These are phyloP conservation scores for Fragum whitleyi DNA, from an alignment of 2,888 invertebrate species.

Conservation along the genomic window DNA sequence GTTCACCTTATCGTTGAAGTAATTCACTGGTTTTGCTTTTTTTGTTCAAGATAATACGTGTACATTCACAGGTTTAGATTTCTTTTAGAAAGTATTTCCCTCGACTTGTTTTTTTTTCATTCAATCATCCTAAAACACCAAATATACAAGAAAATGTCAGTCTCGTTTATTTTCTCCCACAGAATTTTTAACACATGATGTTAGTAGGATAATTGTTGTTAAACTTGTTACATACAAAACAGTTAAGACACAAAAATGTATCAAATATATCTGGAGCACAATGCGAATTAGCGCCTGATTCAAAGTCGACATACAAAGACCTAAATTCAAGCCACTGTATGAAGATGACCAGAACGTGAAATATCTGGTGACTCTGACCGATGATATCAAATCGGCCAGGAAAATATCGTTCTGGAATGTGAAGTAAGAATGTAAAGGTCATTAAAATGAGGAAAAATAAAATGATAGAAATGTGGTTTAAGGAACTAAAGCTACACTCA, in stretches of 20 bases:
- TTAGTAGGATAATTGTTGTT: neutral
- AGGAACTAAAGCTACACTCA: neutral
- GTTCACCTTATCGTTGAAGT: too few relatives aligned
- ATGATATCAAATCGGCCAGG: slow-evolving; percentile 81
- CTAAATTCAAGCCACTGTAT: slow-evolving; percentile 56
- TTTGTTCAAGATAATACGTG: too few relatives aligned
- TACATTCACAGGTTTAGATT: too few relatives aligned
- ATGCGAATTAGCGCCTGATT: slow-evolving; percentile 45
- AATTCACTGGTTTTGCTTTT: too few relatives aligned
- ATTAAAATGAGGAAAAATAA: slow-evolving; percentile 77
- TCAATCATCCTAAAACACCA: too few relatives aligned
- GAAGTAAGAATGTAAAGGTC: slow-evolving; percentile 81
- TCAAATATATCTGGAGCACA: slow-evolving; percentile 42
- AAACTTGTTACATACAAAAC: neutral
- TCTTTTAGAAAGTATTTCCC: too few relatives aligned
- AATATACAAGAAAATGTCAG: too few relatives aligned
- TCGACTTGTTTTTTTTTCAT: too few relatives aligned
- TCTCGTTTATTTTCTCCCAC: neutral
- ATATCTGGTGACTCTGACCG: slow-evolving; percentile 83
- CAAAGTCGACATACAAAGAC: slow-evolving; percentile 53
- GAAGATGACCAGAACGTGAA: slow-evolving; percentile 82
- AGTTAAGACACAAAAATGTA: neutral
- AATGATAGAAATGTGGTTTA: neutral
- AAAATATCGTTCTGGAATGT: slow-evolving; percentile 79
- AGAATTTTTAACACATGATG: neutral